Evolutionary conservation across 1,140 invertebrate species (phyloP).

Genomic region (Sitodiplosis mosellana): DNA sequence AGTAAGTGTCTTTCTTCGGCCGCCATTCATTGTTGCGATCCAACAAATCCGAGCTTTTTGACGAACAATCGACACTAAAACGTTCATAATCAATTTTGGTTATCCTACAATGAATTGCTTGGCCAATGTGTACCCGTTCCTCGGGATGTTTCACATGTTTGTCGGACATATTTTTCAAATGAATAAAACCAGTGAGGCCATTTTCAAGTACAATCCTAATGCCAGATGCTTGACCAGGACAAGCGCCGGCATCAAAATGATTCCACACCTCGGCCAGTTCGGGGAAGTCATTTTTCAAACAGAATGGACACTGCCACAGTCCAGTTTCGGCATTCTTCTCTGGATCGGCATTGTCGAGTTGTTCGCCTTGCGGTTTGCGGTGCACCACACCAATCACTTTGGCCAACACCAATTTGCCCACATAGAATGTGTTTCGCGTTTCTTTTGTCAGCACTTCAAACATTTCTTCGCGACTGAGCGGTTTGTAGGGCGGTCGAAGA

Average conservation of each 20-base stretch:
- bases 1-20: slow-evolving; percentile 76
- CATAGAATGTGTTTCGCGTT: slow-evolving; percentile 85
- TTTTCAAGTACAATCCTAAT: slow-evolving; percentile 83
- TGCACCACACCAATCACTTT: slow-evolving; percentile 61
- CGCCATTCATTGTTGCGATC: slow-evolving; percentile 86
- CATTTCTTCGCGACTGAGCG: slow-evolving; percentile 66
- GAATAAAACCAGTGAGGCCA: slow-evolving; percentile 85
- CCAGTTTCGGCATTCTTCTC: slow-evolving; percentile 84
- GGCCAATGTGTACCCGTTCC: slow-evolving; percentile 70
- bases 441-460: slow-evolving; percentile 96
- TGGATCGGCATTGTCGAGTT: slow-evolving; percentile 88
- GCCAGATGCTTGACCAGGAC: slow-evolving; percentile 88
- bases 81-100: slow-evolving; percentile 90
- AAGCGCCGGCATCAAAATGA: slow-evolving; percentile 90
- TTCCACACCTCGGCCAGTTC: slow-evolving; percentile 95
- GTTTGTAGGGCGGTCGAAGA: slow-evolving; percentile 57
- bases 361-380: slow-evolving; percentile 77
- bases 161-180: slow-evolving; percentile 89
- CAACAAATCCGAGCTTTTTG: slow-evolving; percentile 77
- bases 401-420: slow-evolving; percentile 70
- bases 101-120: slow-evolving; percentile 85
- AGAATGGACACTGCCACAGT: slow-evolving; percentile 95
- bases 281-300: slow-evolving; percentile 72
- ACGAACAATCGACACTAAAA: slow-evolving; percentile 87
- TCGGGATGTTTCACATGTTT: slow-evolving; percentile 83